A percentile compares a stretch with the other conserved stretches of the same genome.
These are phyloP conservation scores for Dynastes maya DNA, from an alignment of 2,888 invertebrate species.

Conservation along the genomic window DNA sequence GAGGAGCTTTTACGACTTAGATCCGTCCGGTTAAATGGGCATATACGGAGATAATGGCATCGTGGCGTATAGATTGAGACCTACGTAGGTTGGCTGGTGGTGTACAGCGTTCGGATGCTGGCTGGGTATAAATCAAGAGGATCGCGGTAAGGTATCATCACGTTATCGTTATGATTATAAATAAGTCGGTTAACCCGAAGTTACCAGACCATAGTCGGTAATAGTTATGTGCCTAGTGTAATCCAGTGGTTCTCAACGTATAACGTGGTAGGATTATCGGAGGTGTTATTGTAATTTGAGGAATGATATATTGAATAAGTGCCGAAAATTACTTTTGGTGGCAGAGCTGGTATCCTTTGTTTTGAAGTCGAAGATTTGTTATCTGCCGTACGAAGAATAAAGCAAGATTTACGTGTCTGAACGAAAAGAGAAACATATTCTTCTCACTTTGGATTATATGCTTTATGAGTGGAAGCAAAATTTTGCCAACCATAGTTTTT, in stretches of 20 bases:
- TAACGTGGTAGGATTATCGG: not conserved
- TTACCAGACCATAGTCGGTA: constrained; percentile 14
- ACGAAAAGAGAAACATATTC: no score
- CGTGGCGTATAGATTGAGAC: constrained; percentile 20
- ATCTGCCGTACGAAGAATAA: no score
- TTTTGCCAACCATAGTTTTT: no score
- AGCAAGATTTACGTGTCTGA: no score
- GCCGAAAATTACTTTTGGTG: no score
- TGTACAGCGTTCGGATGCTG: not conserved
- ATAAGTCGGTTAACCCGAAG: constrained; percentile 24
- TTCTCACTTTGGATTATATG: no score
- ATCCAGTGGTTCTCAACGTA: constrained; percentile 21
- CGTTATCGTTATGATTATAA: constrained; percentile 29
- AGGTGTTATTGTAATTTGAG: no score
- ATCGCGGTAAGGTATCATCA: constrained; percentile 31
- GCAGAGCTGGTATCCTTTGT: no score
- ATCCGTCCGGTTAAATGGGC: constrained; percentile 16
- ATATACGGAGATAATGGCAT: constrained; percentile 24
- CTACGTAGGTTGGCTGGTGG: not conserved
- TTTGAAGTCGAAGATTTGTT: no score
- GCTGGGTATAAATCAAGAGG: constrained; percentile 12
- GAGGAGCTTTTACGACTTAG: constrained; percentile 15
- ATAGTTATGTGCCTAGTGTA: constrained; percentile 14
- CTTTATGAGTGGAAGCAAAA: no score
- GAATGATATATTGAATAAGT: no score